A percentile compares a stretch with the other conserved stretches of the same genome.
phyloP scores from a whole-genome alignment of 2,797 vertebrate species.

The Hafferia zeledoni region DNA sequence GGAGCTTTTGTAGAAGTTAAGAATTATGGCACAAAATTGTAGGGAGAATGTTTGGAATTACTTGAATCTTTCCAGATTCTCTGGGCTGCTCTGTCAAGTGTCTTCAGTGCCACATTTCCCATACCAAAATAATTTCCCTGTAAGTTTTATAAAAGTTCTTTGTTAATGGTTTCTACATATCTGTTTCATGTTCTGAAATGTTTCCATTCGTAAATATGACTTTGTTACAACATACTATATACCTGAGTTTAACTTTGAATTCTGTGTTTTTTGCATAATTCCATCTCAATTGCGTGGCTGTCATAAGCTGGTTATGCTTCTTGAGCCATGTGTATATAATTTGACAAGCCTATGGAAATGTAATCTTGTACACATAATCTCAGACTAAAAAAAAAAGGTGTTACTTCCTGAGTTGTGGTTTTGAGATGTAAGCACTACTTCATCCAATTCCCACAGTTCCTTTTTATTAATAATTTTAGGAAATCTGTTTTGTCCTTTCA shows the following conservation, averaged over 20 bases:
- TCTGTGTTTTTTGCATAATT: background rate
- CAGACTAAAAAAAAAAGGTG: background rate
- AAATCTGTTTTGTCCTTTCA: background rate
- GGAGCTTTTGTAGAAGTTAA: background rate
- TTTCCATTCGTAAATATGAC: background rate
- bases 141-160: background rate
- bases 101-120: background rate
- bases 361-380: background rate
- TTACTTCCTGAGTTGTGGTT: background rate
- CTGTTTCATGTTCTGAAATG: background rate
- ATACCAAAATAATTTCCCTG: background rate
- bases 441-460: background rate
- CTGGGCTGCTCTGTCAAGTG: background rate
- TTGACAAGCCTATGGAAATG: background rate
- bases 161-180: background rate
- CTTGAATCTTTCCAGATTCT: background rate
- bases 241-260: background rate
- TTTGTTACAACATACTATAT: background rate
- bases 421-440: background rate
- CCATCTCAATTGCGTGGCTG: background rate
- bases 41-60: background rate
- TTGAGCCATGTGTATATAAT: background rate
- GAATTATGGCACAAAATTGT: background rate
- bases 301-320: background rate
- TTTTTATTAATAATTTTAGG: background rate